Base-by-base conservation (phyloP, 1,140 invertebrate genomes). In the Drosophila sturtevanti region DNA sequence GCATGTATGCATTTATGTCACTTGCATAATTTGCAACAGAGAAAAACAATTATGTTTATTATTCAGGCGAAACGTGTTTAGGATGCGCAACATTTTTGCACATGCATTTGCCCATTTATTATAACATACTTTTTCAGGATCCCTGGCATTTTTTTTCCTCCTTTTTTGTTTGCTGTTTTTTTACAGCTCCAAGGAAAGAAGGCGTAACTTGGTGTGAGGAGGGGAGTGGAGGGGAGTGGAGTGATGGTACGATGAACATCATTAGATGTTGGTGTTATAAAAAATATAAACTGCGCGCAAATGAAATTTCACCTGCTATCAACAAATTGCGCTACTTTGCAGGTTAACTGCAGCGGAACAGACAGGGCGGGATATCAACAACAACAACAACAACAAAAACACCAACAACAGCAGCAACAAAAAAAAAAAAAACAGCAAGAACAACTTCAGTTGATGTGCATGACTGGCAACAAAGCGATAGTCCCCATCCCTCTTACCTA, bases 241-340 rank as follows among this genome's bases (percentile, higher is more conserved):
- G 6, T 4, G 41, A 11, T 4, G 41, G 41, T 11, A 21, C 18
- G 64, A 34, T 63, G 61, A 73, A 63, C 76, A 81, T 89, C 82
- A 87, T 87, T 87, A 87, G 79, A 72, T 58, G 64, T 61, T 72
- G 79, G 69, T 58, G 67, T 61, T 72, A 77, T 71, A 70, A 74
- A 63, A 79, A 77, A 79, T 73, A 74, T 70, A 56, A 41, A 34
- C 2, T 72, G 73, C 59, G 71, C 62, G 77, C 76, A 89, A 89
- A 89, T 89, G 79, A 84, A 89, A 89, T 89, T 89, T 89, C 63
- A 89, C 69, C 84, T 80, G 84, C 80, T 89, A 89, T 89, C 85
- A 89, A 89, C 84, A 89, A 89, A 89, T 89, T 89, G 84, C 80
- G 84, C 84, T 89, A 89, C 84, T 89, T 89, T 89, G 73, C 84